Conservation (phyloP, 2,797 vertebrate genomes). For the Chlorospingus flavigularis region DNA sequence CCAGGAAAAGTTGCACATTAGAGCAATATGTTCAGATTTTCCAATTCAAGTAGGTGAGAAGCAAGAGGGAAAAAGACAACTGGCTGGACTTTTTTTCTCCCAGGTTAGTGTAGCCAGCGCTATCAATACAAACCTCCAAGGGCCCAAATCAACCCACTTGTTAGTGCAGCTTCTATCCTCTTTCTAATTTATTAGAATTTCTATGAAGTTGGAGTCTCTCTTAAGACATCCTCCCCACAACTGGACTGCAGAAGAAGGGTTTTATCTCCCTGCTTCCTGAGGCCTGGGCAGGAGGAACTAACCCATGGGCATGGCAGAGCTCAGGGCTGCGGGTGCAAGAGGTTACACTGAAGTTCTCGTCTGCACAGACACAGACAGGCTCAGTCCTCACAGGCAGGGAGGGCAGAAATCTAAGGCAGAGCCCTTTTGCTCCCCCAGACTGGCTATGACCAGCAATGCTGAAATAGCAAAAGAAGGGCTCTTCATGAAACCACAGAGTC, state of each 20-base stretch:
- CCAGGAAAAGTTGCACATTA: background rate
- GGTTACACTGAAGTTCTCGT: background rate
- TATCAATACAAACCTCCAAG: background rate
- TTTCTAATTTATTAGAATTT: background rate
- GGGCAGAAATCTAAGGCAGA: background rate
- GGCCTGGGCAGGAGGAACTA: background rate
- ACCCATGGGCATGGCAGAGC: background rate
- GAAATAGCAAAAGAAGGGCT: background rate
- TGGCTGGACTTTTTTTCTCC: background rate
- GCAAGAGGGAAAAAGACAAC: background rate
- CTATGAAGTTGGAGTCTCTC: background rate
- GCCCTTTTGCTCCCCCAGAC: background rate
- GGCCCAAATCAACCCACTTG: background rate
- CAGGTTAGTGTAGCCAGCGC: background rate
- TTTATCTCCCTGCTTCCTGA: background rate
- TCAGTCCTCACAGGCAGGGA: background rate
- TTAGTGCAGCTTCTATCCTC: background rate
- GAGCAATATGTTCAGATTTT: background rate
- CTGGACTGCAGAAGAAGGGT: background rate
- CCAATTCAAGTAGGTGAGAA: background rate
- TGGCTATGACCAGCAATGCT: background rate
- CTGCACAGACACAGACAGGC: background rate
- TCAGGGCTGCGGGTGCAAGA: fast-evolving
- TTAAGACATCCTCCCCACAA: background rate
- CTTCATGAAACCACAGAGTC: background rate